These are phyloP conservation scores for Drosophila chauvacae DNA, from an alignment of 1,140 invertebrate genomes.

Conservation along the genomic window DNA sequence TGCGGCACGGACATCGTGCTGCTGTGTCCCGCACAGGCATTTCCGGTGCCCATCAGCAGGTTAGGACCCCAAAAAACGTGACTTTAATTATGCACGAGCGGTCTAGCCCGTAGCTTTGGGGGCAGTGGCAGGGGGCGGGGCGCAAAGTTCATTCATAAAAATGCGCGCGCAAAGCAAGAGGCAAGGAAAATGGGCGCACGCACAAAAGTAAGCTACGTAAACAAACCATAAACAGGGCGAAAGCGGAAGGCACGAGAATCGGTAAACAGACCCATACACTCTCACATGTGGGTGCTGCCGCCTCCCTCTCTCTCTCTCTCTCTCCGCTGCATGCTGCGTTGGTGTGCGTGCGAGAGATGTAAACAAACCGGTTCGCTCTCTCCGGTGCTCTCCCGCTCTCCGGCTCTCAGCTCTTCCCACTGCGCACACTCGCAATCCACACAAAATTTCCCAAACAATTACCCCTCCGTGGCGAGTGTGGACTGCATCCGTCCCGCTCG, in stretches of 20 bases:
- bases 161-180: constrained; percentile 50
- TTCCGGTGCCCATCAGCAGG: constrained; percentile 88
- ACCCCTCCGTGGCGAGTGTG: constrained; percentile 64
- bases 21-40: constrained; percentile 88
- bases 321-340: constrained; percentile 3
- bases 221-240: constrained; percentile 62
- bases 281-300: constrained; percentile 1
- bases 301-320: background rate
- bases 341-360: constrained; percentile 52
- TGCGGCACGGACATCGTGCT: constrained; percentile 85
- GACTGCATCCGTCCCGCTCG: constrained; percentile 49
- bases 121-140: background rate
- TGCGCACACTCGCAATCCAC: constrained; percentile 67
- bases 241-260: constrained; percentile 23
- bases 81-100: constrained; percentile 57
- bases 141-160: constrained; percentile 70
- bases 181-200: constrained; percentile 24
- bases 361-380: constrained; percentile 65
- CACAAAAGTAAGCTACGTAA: constrained; percentile 77
- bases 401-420: constrained; percentile 2
- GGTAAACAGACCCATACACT: constrained; percentile 20
- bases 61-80: constrained; percentile 79
- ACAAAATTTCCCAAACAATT: constrained; percentile 81
- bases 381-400: constrained; percentile 33
- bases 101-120: constrained; percentile 34